phyloP scores from a whole-genome alignment of 2,113 vertebrate genomes.

The Halichoerus grypus region DNA sequence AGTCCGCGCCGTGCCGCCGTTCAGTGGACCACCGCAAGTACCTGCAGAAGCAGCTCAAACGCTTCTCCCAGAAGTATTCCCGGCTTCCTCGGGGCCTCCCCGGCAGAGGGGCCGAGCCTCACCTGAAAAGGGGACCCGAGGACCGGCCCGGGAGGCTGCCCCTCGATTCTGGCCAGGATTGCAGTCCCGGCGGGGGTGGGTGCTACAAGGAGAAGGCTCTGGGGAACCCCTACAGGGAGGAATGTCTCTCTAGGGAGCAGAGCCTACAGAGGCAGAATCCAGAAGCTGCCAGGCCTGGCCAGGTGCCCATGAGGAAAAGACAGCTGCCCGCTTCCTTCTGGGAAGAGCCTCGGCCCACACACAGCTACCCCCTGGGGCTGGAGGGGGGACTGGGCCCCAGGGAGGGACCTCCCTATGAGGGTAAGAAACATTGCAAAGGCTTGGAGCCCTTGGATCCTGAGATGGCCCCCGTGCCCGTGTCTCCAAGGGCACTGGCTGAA shows the following conservation, averaged over 20 bases:
- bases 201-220: conserved; percentile 79
- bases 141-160: conserved; percentile 76
- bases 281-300: conserved; percentile 85
- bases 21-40: conserved; percentile 99
- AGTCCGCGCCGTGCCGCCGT: conserved; percentile 97
- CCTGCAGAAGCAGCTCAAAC: conserved; percentile 97
- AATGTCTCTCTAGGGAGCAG: conserved; percentile 66
- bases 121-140: conserved; percentile 83
- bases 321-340: conserved; percentile 98
- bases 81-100: conserved; percentile 92
- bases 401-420: conserved; percentile 80
- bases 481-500: conserved; percentile 74
- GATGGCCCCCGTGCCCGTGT: conserved; percentile 47
- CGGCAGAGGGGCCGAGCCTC: conserved; percentile 85
- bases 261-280: conserved; percentile 80
- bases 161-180: conserved; percentile 59
- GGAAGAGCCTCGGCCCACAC: conserved; percentile 94
- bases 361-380: conserved; percentile 80
- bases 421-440: conserved; percentile 88
- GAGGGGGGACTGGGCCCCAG: conserved; percentile 79
- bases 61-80: conserved; percentile 97
- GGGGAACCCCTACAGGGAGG: conserved; percentile 68
- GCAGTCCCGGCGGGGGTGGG: conserved; percentile 4
- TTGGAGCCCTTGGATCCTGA: conserved; percentile 72
- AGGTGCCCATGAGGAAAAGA: conserved; percentile 97